Base-by-base conservation (phyloP, 1,140 invertebrate genomes). In the Ceratina calcarata region DNA sequence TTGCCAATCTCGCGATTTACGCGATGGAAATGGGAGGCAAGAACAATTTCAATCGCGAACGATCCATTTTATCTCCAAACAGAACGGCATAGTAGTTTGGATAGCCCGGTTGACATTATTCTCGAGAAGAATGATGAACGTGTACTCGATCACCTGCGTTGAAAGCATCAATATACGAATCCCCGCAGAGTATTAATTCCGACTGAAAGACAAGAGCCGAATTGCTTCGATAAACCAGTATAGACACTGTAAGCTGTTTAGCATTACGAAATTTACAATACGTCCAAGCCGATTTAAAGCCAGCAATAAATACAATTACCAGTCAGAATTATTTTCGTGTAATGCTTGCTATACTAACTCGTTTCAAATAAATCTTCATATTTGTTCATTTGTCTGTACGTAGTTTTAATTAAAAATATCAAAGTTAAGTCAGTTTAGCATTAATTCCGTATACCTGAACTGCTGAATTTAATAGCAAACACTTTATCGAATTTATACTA, bases 111-210 rank as follows among this genome's bases (percentile, higher is more conserved):
- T 67, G 81, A 80, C 74, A 67, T 68, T 67, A 75, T 60, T 78
- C 32, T 55, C 67, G 32, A 82, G 49, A 75, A 67, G 70, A 80
- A 74, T 58, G 67, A 83, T 72, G 70, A 81, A 84, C 60, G 49
- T 49, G 22, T 80, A 51, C 81, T 84, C 62, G 32, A 84, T 84
- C 83, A 83, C 65, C 53, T 20, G 20, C 49, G 83, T 70, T 77
- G 45, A 72, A 71, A 61, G 49, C 13, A 70, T 27, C 65, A 70
- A 83, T 80, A 79, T 60, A 53, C 13, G 58, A 66, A 22, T 65
- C 37, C 20, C 27, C 69, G 20, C 58, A 69, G 68, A 53, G 49
- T 70, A 77, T 74, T 73, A 45, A 45, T 45, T 65, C 64, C 37
- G 18, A 69, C 18, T 49, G 62, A 15, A 15, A 49, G 49, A 12